phyloP scores from a whole-genome alignment of 2,113 vertebrate species.

The Chloropsis hardwickii region DNA sequence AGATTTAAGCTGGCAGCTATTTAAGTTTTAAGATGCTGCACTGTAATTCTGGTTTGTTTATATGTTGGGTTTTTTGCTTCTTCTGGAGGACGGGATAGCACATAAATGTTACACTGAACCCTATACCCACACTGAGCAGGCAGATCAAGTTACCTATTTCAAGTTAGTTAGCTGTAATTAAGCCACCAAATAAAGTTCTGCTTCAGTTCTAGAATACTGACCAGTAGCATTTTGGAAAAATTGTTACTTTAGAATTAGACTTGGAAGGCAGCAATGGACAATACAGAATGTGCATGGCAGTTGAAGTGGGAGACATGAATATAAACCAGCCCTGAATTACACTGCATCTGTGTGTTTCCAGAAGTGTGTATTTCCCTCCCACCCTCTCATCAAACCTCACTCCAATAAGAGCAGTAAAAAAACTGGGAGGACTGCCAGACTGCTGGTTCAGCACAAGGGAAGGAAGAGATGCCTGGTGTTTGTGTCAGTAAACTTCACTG shows the following conservation, averaged over 20 bases:
- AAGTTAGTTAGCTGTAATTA: neutral
- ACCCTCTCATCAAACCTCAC: neutral
- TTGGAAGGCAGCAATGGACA: neutral
- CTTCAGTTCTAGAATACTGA: neutral
- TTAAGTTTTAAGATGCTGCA: neutral
- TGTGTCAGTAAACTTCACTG: conserved; percentile 50
- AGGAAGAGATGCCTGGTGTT: conserved; percentile 19
- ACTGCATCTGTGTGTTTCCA: neutral
- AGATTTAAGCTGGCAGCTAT: neutral
- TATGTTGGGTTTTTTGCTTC: neutral
- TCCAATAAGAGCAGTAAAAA: neutral
- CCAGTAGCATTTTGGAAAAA: neutral
- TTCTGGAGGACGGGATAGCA: neutral
- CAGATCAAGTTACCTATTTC: neutral
- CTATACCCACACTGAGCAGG: neutral
- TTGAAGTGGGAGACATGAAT: neutral
- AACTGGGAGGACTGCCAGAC: neutral
- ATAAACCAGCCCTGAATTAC: neutral
- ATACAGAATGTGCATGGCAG: neutral
- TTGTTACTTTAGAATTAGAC: neutral
- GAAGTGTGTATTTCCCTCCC: neutral
- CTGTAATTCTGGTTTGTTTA: neutral
- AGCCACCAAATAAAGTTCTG: neutral
- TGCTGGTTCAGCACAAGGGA: conserved; percentile 50
- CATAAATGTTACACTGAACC: neutral